Base-by-base conservation (phyloP, 2,888 invertebrate species). In the Lasioglossum morio region DNA sequence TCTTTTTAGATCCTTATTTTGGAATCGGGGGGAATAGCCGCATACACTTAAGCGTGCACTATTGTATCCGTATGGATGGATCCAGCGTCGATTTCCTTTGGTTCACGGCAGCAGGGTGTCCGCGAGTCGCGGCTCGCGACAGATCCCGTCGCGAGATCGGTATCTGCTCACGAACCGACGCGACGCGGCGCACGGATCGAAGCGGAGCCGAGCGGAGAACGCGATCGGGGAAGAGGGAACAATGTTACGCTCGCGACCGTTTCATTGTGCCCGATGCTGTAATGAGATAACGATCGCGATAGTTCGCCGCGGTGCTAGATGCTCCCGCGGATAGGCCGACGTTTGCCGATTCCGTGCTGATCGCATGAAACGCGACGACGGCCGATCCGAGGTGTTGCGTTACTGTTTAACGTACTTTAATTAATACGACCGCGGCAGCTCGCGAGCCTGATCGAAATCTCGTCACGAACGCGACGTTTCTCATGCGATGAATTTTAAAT, bases 401-500 rank as follows among this genome's bases (percentile, higher is more conserved):
- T 84, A 79, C 79, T 79, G 79, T 85, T 85, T 85, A 85, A 66
- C 79, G 84, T 69, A 63, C 66, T 60, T 84, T 85, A 85, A 85
- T 85, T 85, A 85, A 88, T 87, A 85, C 85, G 53, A 69, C 46
- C 82, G 79, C 74, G 85, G 82, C 79, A 10, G 89, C 78, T 75
- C 81, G 72, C 30, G 37, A 66, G 72, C 53, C 74, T 57, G 86
- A 87, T 87, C 86, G 89, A 89, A 87, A 88, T 88, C 88, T 89
- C 77, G 88, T 87, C 86, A 87, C 86, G 86, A 87, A 87, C 79
- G 57, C 82, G 69, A 10, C 73, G 76, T 82, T 83, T 63, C 76
- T 77, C 82, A 84, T 87, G 87, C 87, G 80, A 88, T 82, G 86
- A 84, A 88, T 89, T 87, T 88, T 89, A 89, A 89, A 89, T 74